Evolutionary conservation across 2,888 invertebrate genomes (phyloP).

Genomic region (Xanthostigma xanthostigma): DNA sequence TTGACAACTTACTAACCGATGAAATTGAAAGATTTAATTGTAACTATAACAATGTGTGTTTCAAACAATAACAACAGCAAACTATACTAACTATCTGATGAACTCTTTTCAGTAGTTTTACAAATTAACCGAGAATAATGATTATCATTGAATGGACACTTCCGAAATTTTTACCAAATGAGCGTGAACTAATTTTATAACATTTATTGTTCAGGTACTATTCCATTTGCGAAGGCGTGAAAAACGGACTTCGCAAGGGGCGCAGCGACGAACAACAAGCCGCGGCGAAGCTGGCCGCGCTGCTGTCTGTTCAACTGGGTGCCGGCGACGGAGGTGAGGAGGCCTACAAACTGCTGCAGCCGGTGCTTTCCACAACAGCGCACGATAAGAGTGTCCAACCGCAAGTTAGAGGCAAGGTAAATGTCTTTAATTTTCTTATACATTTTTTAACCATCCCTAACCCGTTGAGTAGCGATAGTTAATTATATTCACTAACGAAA

Average conservation of each 20-base stretch:
- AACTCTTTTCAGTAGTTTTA: no score
- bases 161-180: no score
- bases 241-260: slow-evolving; percentile 70
- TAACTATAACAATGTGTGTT: no score
- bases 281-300: slow-evolving; percentile 65
- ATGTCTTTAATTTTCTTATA: slow-evolving; percentile 6
- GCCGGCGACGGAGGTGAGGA: slow-evolving; percentile 47
- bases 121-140: no score
- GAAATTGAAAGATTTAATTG: no score
- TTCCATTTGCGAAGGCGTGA: slow-evolving; percentile 69
- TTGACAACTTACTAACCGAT: no score
- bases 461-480: background rate
- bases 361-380: slow-evolving; percentile 52
- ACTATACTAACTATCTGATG: no score
- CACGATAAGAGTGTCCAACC: slow-evolving; percentile 63
- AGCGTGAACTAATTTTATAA: background rate
- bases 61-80: no score
- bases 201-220: slow-evolving; percentile 30
- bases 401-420: slow-evolving; percentile 60
- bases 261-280: slow-evolving; percentile 66
- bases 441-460: background rate
- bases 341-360: slow-evolving; percentile 54
- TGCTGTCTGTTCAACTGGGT: slow-evolving; percentile 74
- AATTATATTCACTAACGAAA: background rate
- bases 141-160: no score